Evolutionary conservation across 2,888 invertebrate genomes (phyloP), one percentile per base, ranked within the genome.

Genomic region (Acronicta psi): DNA sequence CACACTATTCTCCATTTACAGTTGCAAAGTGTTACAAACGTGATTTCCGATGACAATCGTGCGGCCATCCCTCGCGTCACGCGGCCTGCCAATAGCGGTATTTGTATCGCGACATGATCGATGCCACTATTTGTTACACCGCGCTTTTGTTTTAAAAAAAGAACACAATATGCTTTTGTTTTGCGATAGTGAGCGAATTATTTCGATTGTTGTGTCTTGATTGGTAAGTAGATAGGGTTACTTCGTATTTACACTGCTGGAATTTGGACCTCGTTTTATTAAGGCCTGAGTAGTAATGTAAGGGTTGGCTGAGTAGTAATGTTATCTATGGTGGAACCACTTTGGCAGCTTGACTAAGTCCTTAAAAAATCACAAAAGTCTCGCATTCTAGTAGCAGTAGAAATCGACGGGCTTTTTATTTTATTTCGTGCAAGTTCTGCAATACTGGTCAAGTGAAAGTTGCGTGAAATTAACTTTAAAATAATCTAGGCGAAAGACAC

Each of bases 1-100:
- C n/a, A 34, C 1, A 54, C 17, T 47, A n/a, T n/a, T 38, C 16
- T 55, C 23, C 6, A 45, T 31, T 17, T 10, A 52, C 44, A 58
- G 31, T 56, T 45, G 65, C 63, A 56, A 56, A 71, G 41, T 54
- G 42, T 53, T 55, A 46, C 51, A 69, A 75, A 74, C 72, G 66
- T 63, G 62, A 59, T 69, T 59, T 66, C 59, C 54, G 69, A 75
- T 69, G 74, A 66, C 74, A 69, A 66, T 75, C 57, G 56, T 25
- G 52, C 56, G 36, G 44, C 61, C 52, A 55, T 61, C 54, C 13
- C 51, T 29, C 14, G 40, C 34, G 69, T 66, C 69, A 50, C 40
- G 31, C 31, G 41, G 59, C 25, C 37, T 51, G 55, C 62, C 72
- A 72, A 62, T 72, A 44, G 69, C 50, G 40, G 49, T 55, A 74